phyloP scores from a whole-genome alignment of 2,888 invertebrate genomes.

The Hesperia comma region DNA sequence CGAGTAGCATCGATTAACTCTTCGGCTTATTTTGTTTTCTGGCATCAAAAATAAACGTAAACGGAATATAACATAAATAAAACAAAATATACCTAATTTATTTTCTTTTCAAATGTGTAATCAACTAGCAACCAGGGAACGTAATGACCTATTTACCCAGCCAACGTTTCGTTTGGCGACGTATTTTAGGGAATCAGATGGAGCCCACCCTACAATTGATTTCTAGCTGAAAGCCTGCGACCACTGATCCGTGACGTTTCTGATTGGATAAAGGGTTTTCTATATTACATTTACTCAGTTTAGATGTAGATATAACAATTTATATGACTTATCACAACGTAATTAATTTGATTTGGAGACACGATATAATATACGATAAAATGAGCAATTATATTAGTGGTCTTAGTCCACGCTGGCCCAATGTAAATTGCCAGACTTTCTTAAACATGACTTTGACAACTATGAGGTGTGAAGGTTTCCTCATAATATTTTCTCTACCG shows the following conservation, averaged over 20 bases:
- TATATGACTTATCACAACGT: conserved; percentile 6
- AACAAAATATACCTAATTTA: not conserved
- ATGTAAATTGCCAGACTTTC: too few species aligned
- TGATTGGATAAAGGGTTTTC: conserved; percentile 74
- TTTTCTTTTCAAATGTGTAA: not conserved
- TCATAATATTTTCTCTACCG: too few species aligned
- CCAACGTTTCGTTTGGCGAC: conserved; percentile 15
- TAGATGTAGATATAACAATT: conserved; percentile 15
- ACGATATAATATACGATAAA: not conserved
- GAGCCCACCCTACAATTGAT: conserved; percentile 58
- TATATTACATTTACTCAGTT: conserved; percentile 21
- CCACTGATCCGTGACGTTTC: conserved; percentile 64
- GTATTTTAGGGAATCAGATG: conserved; percentile 40
- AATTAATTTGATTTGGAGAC: not conserved
- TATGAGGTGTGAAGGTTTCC: too few species aligned
- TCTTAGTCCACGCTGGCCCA: too few species aligned
- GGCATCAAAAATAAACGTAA: too few species aligned
- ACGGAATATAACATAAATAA: not conserved
- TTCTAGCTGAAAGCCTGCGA: conserved; percentile 52
- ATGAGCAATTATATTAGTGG: too few species aligned
- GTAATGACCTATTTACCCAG: conserved; percentile 19
- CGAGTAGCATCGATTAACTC: too few species aligned
- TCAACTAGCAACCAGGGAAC: conserved; percentile 1
- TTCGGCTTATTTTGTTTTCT: too few species aligned
- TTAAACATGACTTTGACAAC: too few species aligned